Conservation (phyloP, 2,797 vertebrate species). For the Bufotes viridis region DNA sequence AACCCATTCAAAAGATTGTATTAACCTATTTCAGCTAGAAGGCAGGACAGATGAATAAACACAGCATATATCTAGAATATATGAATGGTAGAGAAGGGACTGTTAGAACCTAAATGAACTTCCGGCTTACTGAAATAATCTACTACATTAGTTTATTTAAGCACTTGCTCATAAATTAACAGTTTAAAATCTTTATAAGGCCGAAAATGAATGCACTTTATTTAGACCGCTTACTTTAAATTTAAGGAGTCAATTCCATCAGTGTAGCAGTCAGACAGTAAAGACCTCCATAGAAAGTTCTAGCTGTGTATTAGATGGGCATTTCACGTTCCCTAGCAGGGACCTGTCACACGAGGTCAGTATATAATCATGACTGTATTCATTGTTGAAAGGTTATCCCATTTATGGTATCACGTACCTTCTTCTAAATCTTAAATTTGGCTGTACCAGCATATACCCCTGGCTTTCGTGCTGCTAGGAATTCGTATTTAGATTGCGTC, state of each 20-base stretch:
- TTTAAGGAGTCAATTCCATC: neutral
- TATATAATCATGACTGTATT: too few species aligned
- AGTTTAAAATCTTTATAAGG: neutral
- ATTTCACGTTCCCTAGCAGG: too few species aligned
- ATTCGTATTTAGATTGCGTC: too few species aligned
- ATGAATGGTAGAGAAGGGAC: slow-evolving; percentile 20
- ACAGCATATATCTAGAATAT: neutral
- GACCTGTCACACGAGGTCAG: too few species aligned
- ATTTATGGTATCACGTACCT: too few species aligned
- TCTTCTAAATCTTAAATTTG: too few species aligned
- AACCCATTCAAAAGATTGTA: slow-evolving; percentile 92
- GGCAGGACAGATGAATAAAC: neutral
- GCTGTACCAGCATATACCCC: too few species aligned
- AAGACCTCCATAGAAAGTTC: neutral
- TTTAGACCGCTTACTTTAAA: neutral
- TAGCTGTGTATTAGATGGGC: neutral
- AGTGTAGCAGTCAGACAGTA: neutral
- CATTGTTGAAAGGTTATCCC: too few species aligned
- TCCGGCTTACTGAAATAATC: neutral
- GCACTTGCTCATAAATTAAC: neutral
- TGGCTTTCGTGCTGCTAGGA: too few species aligned
- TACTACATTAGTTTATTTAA: neutral
- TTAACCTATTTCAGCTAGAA: slow-evolving; percentile 88
- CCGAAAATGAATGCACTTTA: neutral
- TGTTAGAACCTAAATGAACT: neutral